phyloP scores from a whole-genome alignment of 2,888 invertebrate species.

The Copidosoma aretas region DNA sequence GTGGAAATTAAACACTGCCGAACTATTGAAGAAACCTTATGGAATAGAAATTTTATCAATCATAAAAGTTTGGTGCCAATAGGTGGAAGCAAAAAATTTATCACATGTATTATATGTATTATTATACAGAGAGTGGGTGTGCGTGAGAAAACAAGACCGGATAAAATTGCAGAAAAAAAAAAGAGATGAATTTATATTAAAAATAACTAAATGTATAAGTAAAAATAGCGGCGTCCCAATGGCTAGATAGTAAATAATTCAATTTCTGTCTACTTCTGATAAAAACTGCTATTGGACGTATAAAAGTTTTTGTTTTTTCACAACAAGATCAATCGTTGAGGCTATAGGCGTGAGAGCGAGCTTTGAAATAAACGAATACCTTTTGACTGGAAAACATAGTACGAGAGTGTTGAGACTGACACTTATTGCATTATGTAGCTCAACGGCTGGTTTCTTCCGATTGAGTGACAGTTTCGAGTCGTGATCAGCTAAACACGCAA shows the following conservation, averaged over 20 bases:
- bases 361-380: constrained; percentile 39
- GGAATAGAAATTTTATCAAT: constrained; percentile 33
- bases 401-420: constrained; percentile 44
- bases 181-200: constrained; percentile 18
- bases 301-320: no score
- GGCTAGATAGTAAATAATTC: constrained; percentile 42
- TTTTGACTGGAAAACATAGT: constrained; percentile 37
- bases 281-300: constrained; percentile 43
- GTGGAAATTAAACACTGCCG: constrained; percentile 31
- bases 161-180: constrained; percentile 20
- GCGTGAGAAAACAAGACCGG: constrained; percentile 12
- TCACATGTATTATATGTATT: background rate
- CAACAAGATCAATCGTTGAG: constrained; percentile 42
- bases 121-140: constrained; percentile 12
- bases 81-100: constrained; percentile 15
- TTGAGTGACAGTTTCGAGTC: constrained; percentile 44
- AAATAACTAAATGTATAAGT: background rate
- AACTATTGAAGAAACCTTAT: constrained; percentile 25
- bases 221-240: constrained; percentile 41
- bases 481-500: constrained; percentile 50
- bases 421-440: constrained; percentile 43
- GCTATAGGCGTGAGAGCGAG: constrained; percentile 40
- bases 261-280: constrained; percentile 41
- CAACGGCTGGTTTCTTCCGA: constrained; percentile 43
- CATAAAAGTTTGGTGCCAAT: constrained; percentile 18